These are phyloP conservation scores for Nycticebus coucang DNA, from an alignment of 2,113 vertebrate genomes.

Conservation along the genomic window DNA sequence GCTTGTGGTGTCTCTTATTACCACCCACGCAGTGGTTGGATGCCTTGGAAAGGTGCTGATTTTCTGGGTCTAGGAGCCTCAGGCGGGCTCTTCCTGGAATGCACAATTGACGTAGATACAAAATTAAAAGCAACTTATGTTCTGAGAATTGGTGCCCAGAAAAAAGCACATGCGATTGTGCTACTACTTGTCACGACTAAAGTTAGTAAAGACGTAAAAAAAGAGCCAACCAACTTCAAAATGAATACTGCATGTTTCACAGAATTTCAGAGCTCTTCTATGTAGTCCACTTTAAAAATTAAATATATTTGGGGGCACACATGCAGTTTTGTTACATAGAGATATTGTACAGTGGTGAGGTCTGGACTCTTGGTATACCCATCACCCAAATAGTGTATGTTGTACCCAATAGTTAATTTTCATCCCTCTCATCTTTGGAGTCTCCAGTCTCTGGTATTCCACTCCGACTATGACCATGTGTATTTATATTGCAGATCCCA, in stretches of 20 bases:
- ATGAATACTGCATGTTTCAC: background rate
- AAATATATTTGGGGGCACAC: too few relatives aligned
- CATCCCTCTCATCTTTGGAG: too few relatives aligned
- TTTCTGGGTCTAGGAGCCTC: background rate
- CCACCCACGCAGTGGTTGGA: accelerated
- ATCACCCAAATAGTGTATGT: too few relatives aligned
- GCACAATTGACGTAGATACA: background rate
- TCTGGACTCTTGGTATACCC: too few relatives aligned
- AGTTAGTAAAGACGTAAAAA: background rate
- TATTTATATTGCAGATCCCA: too few relatives aligned
- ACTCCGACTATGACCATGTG: too few relatives aligned
- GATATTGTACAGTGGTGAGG: too few relatives aligned
- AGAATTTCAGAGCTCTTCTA: background rate
- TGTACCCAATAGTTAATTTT: too few relatives aligned
- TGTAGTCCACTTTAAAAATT: background rate
- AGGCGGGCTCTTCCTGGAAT: background rate
- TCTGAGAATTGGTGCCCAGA: background rate
- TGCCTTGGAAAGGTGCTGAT: background rate
- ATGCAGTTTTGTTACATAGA: too few relatives aligned
- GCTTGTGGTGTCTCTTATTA: background rate
- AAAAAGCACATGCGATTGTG: background rate
- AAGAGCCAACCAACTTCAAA: accelerated
- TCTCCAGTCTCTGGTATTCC: too few relatives aligned
- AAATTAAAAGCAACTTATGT: background rate
- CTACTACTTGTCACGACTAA: background rate